phyloP scores from a whole-genome alignment of 64 coral and sea anemone genomes.

The Actinia tenebrosa region DNA sequence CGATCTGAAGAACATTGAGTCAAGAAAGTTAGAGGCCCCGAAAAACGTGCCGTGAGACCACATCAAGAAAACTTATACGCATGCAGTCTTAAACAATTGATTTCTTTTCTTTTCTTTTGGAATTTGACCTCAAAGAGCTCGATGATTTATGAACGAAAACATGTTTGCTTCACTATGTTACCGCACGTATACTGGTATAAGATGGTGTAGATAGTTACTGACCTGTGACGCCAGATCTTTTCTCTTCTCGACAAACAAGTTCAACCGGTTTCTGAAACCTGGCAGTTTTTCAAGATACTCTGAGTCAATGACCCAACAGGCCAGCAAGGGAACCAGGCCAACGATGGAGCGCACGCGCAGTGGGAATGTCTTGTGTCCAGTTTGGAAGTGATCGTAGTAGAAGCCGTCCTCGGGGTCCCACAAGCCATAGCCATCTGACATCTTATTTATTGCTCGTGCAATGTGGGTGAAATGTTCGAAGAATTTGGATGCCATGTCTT shows the following conservation, averaged over 20 bases:
- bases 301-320: conserved; percentile 71
- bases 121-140: too few relatives aligned
- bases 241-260: conserved; percentile 78
- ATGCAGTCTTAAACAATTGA: too few relatives aligned
- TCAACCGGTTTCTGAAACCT: conserved; percentile 81
- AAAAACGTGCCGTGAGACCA: background rate
- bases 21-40: background rate
- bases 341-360: conserved; percentile 80
- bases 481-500: conserved; percentile 87
- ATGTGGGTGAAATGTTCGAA: conserved; percentile 92
- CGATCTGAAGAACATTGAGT: conserved; percentile 32
- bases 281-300: conserved; percentile 80
- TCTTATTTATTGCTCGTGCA: conserved; percentile 90
- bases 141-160: background rate
- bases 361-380: conserved; percentile 24
- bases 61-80: background rate
- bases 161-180: background rate
- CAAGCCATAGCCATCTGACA: conserved; percentile 82
- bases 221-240: conserved; percentile 84
- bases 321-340: conserved; percentile 77
- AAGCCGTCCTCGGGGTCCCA: conserved; percentile 89
- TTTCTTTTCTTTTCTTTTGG: too few relatives aligned
- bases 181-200: background rate
- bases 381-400: conserved; percentile 86
- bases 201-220: background rate